Evolutionary conservation across 2,113 vertebrate genomes (phyloP).

Genomic region (Onychostruthus taczanowskii): DNA sequence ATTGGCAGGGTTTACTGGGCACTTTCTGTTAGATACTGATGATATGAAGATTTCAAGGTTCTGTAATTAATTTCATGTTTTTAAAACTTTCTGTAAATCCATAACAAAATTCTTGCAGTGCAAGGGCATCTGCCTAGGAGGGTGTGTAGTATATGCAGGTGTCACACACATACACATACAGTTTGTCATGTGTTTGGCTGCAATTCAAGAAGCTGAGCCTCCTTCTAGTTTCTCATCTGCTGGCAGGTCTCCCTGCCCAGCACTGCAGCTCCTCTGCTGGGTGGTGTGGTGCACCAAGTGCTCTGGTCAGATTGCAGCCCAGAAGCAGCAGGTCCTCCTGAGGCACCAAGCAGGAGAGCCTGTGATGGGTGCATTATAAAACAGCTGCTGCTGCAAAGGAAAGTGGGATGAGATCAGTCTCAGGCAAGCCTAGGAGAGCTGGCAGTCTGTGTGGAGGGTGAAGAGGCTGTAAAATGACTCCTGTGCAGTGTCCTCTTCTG

Average conservation of each 20-base stretch:
- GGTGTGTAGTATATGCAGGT: not conserved
- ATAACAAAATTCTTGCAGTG: not conserved
- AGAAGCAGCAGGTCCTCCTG: not conserved
- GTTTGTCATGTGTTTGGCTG: not conserved
- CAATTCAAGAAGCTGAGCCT: not conserved
- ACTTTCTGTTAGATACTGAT: not conserved
- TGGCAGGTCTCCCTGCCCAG: not conserved
- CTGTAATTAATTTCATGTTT: not conserved
- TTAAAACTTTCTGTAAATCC: not conserved
- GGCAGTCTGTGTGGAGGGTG: not conserved
- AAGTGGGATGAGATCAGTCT: not conserved
- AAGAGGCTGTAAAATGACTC: not conserved
- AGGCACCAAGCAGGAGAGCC: not conserved
- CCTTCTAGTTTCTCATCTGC: not conserved
- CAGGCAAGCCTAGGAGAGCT: not conserved
- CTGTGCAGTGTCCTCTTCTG: not conserved
- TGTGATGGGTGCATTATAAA: not conserved
- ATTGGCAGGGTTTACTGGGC: not conserved
- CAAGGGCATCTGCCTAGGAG: not conserved
- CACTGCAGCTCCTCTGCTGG: not conserved
- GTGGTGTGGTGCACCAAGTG: not conserved
- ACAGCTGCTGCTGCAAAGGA: not conserved
- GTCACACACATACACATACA: rapidly evolving
- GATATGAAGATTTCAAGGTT: not conserved
- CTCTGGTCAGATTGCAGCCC: not conserved